Base-by-base conservation (phyloP, 2,797 vertebrate genomes). In the Sciurus carolinensis region DNA sequence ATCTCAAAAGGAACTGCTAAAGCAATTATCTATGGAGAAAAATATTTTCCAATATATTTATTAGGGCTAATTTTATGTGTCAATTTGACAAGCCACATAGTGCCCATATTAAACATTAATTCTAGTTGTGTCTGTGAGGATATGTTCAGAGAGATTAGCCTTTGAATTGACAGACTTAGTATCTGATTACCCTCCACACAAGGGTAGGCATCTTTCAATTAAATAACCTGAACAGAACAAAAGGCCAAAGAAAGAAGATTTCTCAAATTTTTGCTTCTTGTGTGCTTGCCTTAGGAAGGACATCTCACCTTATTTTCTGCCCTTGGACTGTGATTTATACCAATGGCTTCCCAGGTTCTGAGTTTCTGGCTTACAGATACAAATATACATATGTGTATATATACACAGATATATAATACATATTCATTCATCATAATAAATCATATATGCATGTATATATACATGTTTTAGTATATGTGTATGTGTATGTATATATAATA, bases 1-100 rank as follows among this genome's bases (percentile, higher is more conserved):
- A 85, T 30, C 42, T 92, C 59, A 89, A 93, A 92, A 73, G 72
- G 13, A 64, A 82, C 85, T 72, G 20, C 28, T 95, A 9, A 44
- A 67, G 91, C 81, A 59, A 33, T 52, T 93, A 5, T 76, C 44
- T 69, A 42, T 66, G 8, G 30, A 73, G 14, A 88, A 94, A 77
- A 88, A 64, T 52, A 47, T 17, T 76, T 20, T 73, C 26, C n/a
- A 69, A 67, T 88, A 13, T 44, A 67, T 77, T 67, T 77, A 30
- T 85, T 24, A 73, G 73, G 13, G 42, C 18, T 92, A 66, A 44
- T 67, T 57, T 92, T 85, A 57, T n/a, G 22, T 33, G 15, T 77
- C 36, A 85, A 67, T 44, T 66, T 84, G 42, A 76, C 59, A 44
- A 10, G 20, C 13, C 17, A 50, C 4, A 52, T 20, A 6, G 4